These are phyloP conservation scores for Dromaius novaehollandiae DNA, from an alignment of 2,113 vertebrate genomes.

Conservation along the genomic window DNA sequence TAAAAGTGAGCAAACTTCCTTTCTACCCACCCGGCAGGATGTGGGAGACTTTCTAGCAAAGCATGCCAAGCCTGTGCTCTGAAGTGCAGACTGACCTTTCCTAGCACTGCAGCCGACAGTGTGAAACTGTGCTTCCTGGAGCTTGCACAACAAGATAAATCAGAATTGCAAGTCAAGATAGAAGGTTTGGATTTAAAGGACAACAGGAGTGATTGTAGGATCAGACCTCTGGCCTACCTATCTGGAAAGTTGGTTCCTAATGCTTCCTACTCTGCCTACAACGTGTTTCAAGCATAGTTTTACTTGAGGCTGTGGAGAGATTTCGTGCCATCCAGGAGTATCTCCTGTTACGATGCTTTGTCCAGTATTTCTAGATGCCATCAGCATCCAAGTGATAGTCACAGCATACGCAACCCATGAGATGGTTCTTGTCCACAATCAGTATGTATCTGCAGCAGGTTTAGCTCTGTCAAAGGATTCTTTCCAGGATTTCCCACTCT, in stretches of 20 bases:
- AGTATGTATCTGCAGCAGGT: not conserved
- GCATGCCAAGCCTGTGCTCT: not conserved
- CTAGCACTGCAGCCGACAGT: not conserved
- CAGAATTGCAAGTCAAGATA: not conserved
- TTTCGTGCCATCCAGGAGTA: not conserved
- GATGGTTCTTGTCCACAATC: not conserved
- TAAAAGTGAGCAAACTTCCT: not conserved
- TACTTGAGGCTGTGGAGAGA: not conserved
- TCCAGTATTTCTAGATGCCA: not conserved
- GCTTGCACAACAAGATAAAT: too few species aligned
- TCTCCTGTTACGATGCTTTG: not conserved
- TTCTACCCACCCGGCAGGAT: not conserved
- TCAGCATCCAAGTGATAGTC: not conserved
- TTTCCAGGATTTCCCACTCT: not conserved
- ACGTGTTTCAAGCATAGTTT: not conserved
- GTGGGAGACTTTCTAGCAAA: not conserved
- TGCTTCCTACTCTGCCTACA: not conserved
- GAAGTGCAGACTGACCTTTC: not conserved
- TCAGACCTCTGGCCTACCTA: not conserved
- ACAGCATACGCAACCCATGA: fast-evolving
- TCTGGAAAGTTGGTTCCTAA: not conserved
- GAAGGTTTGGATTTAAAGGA: not conserved
- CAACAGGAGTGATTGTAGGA: not conserved
- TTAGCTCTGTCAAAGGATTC: not conserved
- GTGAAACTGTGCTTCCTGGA: not conserved